phyloP scores from a whole-genome alignment of 2,888 invertebrate species.

The Heliothis peltigera region DNA sequence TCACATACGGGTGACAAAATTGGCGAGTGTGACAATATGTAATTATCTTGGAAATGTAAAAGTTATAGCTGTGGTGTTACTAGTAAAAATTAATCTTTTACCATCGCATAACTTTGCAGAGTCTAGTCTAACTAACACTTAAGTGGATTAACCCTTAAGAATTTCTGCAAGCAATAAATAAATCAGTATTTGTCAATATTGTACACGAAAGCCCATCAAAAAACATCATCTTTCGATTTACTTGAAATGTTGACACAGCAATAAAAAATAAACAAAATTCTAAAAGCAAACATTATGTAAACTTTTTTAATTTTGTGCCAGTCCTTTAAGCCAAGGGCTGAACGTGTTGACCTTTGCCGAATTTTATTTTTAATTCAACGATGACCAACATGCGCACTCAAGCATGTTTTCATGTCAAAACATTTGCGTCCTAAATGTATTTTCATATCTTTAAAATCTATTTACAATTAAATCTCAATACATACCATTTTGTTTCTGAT shows the following conservation, averaged over 20 bases:
- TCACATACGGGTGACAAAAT: no score
- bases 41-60: no score
- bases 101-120: no score
- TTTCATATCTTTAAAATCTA: background rate
- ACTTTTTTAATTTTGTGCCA: conserved; percentile 39
- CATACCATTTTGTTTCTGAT: no score
- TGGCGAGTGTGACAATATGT: no score
- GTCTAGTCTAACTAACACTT: no score
- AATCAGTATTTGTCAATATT: no score
- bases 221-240: conserved; percentile 28
- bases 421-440: conserved; percentile 9
- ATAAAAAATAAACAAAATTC: conserved; percentile 9
- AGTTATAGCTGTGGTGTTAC: no score
- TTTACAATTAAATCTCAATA: background rate
- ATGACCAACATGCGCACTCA: conserved; percentile 1
- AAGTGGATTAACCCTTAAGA: no score
- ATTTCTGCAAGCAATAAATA: no score
- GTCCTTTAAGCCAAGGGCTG: conserved; percentile 13
- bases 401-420: background rate
- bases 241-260: conserved; percentile 21
- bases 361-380: conserved; percentile 42
- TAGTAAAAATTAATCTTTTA: no score
- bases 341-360: conserved; percentile 17
- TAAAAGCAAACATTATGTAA: conserved; percentile 10
- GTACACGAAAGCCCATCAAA: background rate